Conservation (phyloP, 2,797 vertebrate genomes). For the Pempheris klunzingeri region DNA sequence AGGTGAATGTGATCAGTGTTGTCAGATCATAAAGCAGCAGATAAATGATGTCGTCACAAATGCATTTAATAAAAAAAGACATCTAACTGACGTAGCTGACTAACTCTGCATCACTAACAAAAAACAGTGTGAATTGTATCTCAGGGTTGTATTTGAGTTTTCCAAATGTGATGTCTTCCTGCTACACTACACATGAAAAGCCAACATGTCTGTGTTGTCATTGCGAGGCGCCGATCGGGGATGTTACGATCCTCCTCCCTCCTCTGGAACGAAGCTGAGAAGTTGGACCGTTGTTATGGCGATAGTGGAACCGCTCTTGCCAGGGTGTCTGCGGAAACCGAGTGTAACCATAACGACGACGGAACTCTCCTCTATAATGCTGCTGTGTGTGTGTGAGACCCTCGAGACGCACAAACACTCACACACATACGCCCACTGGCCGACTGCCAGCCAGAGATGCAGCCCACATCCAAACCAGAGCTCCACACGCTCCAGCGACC, state of each 20-base stretch:
- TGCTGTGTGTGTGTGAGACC: conserved; percentile 72
- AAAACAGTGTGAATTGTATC: not conserved
- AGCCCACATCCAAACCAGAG: conserved; percentile 46
- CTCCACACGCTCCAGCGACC: not conserved
- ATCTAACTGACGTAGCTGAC: not conserved
- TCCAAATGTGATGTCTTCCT: not conserved
- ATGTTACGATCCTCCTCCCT: conserved; percentile 26
- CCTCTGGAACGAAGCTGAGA: conserved; percentile 56
- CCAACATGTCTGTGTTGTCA: not conserved
- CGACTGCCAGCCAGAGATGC: conserved; percentile 33
- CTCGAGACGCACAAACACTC: conserved; percentile 34
- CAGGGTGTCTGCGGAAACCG: conserved; percentile 73
- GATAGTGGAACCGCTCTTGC: conserved; percentile 72
- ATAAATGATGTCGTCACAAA: no score
- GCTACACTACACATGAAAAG: no score
- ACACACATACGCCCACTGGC: conserved; percentile 17
- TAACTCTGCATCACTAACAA: not conserved
- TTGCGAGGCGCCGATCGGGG: not conserved
- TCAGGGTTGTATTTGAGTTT: not conserved
- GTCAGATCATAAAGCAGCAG: not conserved
- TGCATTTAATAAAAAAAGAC: not conserved
- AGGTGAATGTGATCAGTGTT: no score
- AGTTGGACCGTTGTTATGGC: conserved; percentile 81
- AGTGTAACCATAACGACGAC: conserved; percentile 82
- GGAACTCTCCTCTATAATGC: conserved; percentile 79